These are phyloP conservation scores for Pterocles gutturalis DNA, from an alignment of 2,113 vertebrate genomes.

Conservation along the genomic window DNA sequence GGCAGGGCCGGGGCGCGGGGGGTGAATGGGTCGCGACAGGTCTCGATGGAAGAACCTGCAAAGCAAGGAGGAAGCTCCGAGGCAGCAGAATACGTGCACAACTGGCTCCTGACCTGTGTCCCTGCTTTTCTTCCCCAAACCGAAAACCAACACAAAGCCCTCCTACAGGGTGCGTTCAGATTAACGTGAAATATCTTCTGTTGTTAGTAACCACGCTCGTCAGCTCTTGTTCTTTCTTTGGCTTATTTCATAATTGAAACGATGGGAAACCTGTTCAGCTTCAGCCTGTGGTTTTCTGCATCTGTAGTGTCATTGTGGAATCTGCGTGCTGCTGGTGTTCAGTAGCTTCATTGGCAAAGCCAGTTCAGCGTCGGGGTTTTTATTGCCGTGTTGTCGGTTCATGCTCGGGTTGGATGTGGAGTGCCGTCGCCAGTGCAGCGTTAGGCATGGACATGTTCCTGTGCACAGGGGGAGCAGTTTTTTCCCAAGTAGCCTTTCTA, in stretches of 20 bases:
- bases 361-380: rapidly evolving
- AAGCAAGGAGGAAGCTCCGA: neutral
- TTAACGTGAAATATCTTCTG: neutral
- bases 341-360: neutral
- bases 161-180: too few species aligned
- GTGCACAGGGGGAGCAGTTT: rapidly evolving
- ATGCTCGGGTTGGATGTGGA: neutral
- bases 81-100: rapidly evolving
- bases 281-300: neutral
- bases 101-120: rapidly evolving
- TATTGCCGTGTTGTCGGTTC: rapidly evolving
- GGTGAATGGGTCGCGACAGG: rapidly evolving
- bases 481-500: neutral
- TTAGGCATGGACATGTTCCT: rapidly evolving
- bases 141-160: rapidly evolving
- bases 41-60: rapidly evolving
- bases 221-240: neutral
- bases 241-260: neutral
- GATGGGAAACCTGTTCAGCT: neutral
- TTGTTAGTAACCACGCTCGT: neutral
- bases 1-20: too few species aligned
- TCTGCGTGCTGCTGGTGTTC: neutral
- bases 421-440: rapidly evolving
- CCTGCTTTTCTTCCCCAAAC: rapidly evolving
- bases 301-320: neutral